Conservation (phyloP, 2,797 vertebrate genomes). For the Parotocinclus haroldoi region DNA sequence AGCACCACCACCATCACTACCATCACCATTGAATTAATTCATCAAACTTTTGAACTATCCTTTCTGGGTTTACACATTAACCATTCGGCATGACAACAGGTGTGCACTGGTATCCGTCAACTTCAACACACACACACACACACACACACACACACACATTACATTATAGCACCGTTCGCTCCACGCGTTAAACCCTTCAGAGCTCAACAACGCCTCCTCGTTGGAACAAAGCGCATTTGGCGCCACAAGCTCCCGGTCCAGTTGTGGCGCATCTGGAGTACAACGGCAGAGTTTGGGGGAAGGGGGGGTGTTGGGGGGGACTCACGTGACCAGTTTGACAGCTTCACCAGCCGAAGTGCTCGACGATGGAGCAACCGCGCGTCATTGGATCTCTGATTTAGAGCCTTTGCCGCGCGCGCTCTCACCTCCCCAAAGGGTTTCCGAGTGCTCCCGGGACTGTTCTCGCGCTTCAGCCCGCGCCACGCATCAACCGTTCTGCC, state of each 20-base stretch:
- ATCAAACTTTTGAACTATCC: slow-evolving; percentile 41
- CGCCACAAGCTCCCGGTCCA: not conserved
- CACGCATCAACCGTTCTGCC: not conserved
- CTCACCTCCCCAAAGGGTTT: slow-evolving; percentile 42
- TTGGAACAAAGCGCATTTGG: not conserved
- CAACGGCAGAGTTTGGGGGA: slow-evolving; percentile 55
- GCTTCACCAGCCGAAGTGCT: no score
- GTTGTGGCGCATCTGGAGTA: slow-evolving; percentile 52
- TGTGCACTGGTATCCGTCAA: no score
- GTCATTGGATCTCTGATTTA: slow-evolving; percentile 51
- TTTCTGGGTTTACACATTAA: slow-evolving; percentile 51
- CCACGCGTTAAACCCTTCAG: no score
- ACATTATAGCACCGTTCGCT: no score
- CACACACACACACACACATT: not conserved
- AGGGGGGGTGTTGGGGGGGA: no score
- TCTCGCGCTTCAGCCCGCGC: slow-evolving; percentile 52
- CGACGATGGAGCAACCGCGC: slow-evolving; percentile 51
- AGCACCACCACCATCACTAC: no score
- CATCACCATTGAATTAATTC: slow-evolving; percentile 38
- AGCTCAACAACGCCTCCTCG: slow-evolving; percentile 8
- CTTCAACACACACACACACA: no score
- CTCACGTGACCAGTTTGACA: slow-evolving; percentile 70
- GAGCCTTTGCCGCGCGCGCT: no score
- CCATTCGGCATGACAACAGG: slow-evolving; percentile 12
- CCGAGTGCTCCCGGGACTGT: slow-evolving; percentile 58